phyloP scores from a whole-genome alignment of 2,888 invertebrate species.

The Calameuta filiformis region DNA sequence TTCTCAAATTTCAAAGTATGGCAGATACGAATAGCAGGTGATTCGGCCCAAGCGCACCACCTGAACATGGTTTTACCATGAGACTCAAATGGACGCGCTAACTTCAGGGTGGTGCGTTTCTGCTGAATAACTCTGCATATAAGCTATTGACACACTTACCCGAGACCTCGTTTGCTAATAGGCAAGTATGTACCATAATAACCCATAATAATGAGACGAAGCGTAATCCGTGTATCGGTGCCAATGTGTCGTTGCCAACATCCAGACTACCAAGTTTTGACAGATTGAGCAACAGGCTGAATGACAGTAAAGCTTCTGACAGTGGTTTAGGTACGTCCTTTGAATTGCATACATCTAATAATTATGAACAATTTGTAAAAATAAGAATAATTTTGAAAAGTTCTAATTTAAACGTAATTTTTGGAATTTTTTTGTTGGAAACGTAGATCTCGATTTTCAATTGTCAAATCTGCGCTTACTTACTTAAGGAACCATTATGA shows the following conservation, averaged over 20 bases:
- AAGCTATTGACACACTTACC: slow-evolving; percentile 33
- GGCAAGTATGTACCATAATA: slow-evolving; percentile 64
- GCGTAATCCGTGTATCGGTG: slow-evolving; percentile 72
- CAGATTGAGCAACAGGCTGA: slow-evolving; percentile 52
- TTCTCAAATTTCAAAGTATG: slow-evolving; percentile 3
- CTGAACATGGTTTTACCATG: too few species aligned
- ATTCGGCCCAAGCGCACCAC: too few species aligned
- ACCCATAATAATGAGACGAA: slow-evolving; percentile 76
- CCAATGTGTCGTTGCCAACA: slow-evolving; percentile 68
- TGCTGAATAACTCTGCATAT: neutral
- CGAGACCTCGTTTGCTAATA: slow-evolving; percentile 50
- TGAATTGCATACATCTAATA: slow-evolving; percentile 41
- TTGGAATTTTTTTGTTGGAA: neutral
- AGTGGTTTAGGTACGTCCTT: slow-evolving; percentile 42
- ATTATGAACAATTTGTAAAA: neutral
- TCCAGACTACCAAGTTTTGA: slow-evolving; percentile 49
- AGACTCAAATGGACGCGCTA: too few species aligned
- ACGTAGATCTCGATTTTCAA: neutral
- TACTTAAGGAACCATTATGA: slow-evolving; percentile 49
- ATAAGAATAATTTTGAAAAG: neutral
- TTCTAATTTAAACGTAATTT: neutral
- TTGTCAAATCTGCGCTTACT: neutral
- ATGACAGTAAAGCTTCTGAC: slow-evolving; percentile 49
- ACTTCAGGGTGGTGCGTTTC: neutral
- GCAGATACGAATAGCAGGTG: neutral